These are phyloP conservation scores for Xiphophorus hellerii DNA, from an alignment of 2,113 vertebrate genomes.

Conservation along the genomic window DNA sequence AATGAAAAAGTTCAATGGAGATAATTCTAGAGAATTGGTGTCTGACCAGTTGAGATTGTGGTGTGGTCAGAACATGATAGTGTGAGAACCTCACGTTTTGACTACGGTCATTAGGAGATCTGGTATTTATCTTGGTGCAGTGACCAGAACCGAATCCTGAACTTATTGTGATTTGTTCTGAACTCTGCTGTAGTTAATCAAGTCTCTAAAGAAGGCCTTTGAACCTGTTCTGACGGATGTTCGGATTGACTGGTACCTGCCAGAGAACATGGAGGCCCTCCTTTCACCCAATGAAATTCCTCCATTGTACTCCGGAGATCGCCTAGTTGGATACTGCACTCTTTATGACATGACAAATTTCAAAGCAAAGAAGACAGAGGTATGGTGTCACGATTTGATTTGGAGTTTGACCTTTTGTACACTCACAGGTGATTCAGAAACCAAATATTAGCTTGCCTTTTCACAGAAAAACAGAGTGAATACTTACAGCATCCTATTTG, in stretches of 20 bases:
- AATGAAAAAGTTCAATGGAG: no score
- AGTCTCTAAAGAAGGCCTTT: constrained; percentile 93
- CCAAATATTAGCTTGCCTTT: no score
- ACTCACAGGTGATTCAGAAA: no score
- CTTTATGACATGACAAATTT: constrained; percentile 89
- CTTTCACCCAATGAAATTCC: constrained; percentile 94
- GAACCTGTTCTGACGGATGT: constrained; percentile 93
- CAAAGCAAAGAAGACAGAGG: constrained; percentile 73
- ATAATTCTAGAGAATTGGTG: no score
- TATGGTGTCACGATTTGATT: constrained; percentile 39
- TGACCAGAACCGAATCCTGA: background rate
- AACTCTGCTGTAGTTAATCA: constrained; percentile 86
- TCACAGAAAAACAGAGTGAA: no score
- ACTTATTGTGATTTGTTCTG: background rate
- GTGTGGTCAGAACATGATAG: no score
- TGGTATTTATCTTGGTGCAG: background rate
- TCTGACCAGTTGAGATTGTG: no score
- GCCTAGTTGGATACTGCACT: constrained; percentile 91
- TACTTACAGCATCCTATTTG: no score
- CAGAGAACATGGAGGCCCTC: constrained; percentile 92
- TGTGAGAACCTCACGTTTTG: no score
- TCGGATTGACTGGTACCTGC: constrained; percentile 97
- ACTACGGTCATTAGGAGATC: no score
- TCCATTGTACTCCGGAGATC: constrained; percentile 89
- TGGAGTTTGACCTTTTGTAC: background rate